Base-by-base conservation (phyloP, 2,113 vertebrate genomes). In the Nipponia nippon region DNA sequence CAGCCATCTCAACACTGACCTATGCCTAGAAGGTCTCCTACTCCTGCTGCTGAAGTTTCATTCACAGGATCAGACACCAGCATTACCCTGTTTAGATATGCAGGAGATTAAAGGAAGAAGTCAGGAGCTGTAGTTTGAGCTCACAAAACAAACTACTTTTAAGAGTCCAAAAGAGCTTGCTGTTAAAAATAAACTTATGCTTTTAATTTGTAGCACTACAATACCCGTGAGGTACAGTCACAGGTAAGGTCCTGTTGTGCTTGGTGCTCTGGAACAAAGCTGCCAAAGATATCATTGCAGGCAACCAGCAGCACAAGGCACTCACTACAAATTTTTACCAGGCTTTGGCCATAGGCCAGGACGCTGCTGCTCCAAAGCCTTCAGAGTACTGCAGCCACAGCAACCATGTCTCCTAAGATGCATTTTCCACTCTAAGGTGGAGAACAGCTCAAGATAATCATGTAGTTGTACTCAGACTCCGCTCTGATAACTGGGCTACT, bases 1-100 rank as follows among this genome's bases (percentile, higher is more conserved):
- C 79, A 93, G 77, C 65, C 78, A 87, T 29, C 90, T 81, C 46
- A 70, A 58, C 75, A 81, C 85, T 90, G 76, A 95, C 90, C 96
- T 76, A 91, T 32, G 65, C 84, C 89, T 92, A 91, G 73, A 53
- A 7, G 25, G 34, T 12, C 75, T 92, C 85, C 82, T 90, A 92
- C 50, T 89, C 63, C 87, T 91, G 88, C 17, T 17, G 89, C 47
- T 96, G 87, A 66, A 75, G 63, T 46, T 91, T 91, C 83, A 75
- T 19, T 81, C 90, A 62, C 46, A 83, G 83, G 50, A 81, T 47
- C 79, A 93, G 71, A 78, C 18, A 63, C 22, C 70, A 94, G 52
- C 62, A 70, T 47, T 71, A 69, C 19, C 77, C 85, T 85, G 62
- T 88, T 95, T n/a, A 89, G 72, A 77, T 47, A 93, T 0, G 20